phyloP scores from a whole-genome alignment of 2,888 invertebrate species.

The Amblyjoppa fuscipennis region DNA sequence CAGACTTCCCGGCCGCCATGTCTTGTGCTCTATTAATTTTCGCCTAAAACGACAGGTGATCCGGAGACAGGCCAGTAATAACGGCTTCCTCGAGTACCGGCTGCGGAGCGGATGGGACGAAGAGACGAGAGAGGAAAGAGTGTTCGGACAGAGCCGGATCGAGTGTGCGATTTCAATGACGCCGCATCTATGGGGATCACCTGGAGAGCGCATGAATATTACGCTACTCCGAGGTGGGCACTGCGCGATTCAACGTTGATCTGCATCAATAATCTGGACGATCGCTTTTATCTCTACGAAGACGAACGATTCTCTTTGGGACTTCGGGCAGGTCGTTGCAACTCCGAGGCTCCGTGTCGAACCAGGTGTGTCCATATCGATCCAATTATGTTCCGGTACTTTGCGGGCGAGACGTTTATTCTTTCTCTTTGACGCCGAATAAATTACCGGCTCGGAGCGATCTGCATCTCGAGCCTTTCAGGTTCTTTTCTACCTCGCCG shows the following conservation, averaged over 20 bases:
- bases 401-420: slow-evolving; percentile 28
- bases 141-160: slow-evolving; percentile 4
- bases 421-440: slow-evolving; percentile 60
- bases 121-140: not conserved
- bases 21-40: slow-evolving; percentile 59
- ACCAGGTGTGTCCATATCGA: slow-evolving; percentile 46
- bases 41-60: slow-evolving; percentile 37
- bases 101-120: not conserved
- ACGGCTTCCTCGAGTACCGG: slow-evolving; percentile 32
- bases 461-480: slow-evolving; percentile 29
- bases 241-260: slow-evolving; percentile 9
- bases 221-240: not conserved
- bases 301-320: slow-evolving; percentile 50
- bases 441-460: slow-evolving; percentile 46
- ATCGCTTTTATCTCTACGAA: slow-evolving; percentile 35
- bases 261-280: slow-evolving; percentile 40
- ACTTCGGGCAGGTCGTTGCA: not conserved
- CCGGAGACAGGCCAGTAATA: slow-evolving; percentile 31
- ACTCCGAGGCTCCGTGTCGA: slow-evolving; percentile 7
- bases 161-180: not conserved
- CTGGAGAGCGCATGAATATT: not conserved
- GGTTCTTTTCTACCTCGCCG: not conserved
- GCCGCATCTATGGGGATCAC: not conserved
- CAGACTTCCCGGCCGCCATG: not conserved
- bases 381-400: slow-evolving; percentile 62